Percentiles rank a stretch among this genome's conserved stretches.
Conservation (phyloP, 2,888 invertebrate species). For the Galerucella pusilla region DNA sequence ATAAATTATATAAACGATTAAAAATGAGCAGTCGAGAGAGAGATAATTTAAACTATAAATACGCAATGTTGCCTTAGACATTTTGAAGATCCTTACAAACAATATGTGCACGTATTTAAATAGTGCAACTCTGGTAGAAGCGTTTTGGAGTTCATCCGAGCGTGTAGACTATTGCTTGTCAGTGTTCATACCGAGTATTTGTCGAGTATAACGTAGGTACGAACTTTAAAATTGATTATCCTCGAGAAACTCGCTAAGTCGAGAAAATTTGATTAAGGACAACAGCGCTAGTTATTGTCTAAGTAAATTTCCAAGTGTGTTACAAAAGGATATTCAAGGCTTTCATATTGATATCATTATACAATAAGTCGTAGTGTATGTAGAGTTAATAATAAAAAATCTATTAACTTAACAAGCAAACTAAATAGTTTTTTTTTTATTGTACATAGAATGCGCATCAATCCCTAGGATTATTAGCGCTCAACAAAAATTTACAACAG, state of each 20-base stretch:
- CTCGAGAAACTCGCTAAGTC: not conserved
- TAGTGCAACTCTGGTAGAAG: not conserved
- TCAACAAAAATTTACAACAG: too few species aligned
- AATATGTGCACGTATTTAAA: not conserved
- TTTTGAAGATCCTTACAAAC: not conserved
- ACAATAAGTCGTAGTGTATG: too few species aligned
- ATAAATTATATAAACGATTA: too few species aligned
- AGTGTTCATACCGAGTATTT: slow-evolving; percentile 2
- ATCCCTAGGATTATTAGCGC: too few species aligned
- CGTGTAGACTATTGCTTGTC: not conserved
- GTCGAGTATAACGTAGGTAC: not conserved
- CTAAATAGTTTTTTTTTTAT: too few species aligned
- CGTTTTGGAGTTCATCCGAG: not conserved
- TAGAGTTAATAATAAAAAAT: too few species aligned
- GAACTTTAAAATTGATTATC: slow-evolving; percentile 10
- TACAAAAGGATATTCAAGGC: not conserved
- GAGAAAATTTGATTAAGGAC: slow-evolving; percentile 2
- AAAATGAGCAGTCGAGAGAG: too few species aligned
- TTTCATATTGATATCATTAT: too few species aligned
- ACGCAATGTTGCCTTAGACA: too few species aligned
- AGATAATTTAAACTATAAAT: not conserved
- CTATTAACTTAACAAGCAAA: too few species aligned
- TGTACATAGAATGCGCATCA: too few species aligned
- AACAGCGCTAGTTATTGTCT: not conserved
- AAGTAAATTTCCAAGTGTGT: not conserved